Percentiles rank a stretch among this genome's conserved stretches.
Conservation (phyloP, 2,888 invertebrate species). For the Drosophila glabriapex region DNA sequence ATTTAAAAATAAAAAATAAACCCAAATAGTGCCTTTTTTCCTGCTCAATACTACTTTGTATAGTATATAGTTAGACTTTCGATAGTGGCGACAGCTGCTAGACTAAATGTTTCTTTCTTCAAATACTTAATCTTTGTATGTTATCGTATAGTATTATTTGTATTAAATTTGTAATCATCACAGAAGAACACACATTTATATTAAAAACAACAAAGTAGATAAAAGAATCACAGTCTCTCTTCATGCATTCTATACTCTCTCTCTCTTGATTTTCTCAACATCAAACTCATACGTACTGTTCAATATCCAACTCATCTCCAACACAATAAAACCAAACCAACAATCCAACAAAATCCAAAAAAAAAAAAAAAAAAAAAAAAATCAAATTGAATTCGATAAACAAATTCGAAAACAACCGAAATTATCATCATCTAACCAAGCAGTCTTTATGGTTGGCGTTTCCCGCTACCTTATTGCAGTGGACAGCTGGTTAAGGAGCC, state of each 20-base stretch:
- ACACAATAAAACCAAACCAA: constrained; percentile 36
- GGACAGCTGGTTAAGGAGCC: constrained; percentile 90
- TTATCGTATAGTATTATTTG: constrained; percentile 27
- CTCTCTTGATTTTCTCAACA: constrained; percentile 53
- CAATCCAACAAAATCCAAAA: constrained; percentile 27
- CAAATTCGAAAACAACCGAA: constrained; percentile 43
- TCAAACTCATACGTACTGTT: constrained; percentile 45
- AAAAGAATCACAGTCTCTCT: constrained; percentile 31
- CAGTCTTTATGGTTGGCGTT: constrained; percentile 98
- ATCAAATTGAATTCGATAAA: constrained; percentile 25
- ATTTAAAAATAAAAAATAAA: neutral
- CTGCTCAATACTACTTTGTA: neutral
- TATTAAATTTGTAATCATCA: constrained; percentile 18
- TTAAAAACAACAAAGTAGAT: neutral
- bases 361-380: constrained; percentile 19
- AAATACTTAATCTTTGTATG: constrained; percentile 13
- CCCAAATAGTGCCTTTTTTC: constrained; percentile 38
- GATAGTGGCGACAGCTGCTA: constrained; percentile 20
- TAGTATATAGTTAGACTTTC: neutral
- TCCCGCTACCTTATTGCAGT: constrained; percentile 98
- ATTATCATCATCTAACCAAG: constrained; percentile 83
- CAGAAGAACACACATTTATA: constrained; percentile 12
- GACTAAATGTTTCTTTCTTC: neutral
- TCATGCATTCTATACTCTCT: constrained; percentile 54
- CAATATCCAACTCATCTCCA: constrained; percentile 36